Evolutionary conservation across 2,797 vertebrate species (phyloP).

Genomic region (Eidolon dupreanum): DNA sequence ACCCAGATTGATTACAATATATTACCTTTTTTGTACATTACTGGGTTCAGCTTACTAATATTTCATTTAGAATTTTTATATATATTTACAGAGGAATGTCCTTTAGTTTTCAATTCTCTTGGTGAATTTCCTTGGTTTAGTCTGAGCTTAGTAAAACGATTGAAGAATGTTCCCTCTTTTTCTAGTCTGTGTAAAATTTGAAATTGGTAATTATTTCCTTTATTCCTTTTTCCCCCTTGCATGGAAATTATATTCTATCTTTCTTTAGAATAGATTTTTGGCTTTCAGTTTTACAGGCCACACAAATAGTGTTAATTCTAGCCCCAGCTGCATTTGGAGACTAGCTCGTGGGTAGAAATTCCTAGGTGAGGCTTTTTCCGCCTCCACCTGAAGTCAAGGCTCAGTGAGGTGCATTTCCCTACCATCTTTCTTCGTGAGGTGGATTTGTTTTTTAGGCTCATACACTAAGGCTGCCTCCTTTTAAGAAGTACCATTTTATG

Average conservation of each 20-base stretch:
- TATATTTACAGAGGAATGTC: background rate
- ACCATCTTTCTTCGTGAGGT: background rate
- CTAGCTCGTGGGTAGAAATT: background rate
- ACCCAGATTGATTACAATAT: background rate
- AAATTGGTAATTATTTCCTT: background rate
- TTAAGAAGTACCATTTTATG: background rate
- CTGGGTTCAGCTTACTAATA: background rate
- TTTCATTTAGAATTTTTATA: background rate
- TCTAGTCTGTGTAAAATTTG: background rate
- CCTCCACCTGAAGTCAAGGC: background rate
- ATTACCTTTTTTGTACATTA: background rate
- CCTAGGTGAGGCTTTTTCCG: background rate
- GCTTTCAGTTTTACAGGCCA: background rate
- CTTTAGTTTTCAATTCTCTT: background rate
- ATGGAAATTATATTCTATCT: background rate
- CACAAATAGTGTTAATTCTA: background rate
- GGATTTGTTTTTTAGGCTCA: background rate
- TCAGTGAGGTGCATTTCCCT: background rate
- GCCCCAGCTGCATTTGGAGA: background rate
- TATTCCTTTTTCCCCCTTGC: background rate
- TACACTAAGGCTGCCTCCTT: background rate
- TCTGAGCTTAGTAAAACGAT: background rate
- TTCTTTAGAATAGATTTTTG: background rate
- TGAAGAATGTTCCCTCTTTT: background rate
- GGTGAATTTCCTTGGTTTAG: background rate